Evolutionary conservation across 2,113 vertebrate species (phyloP).

Genomic region (Pardalotus punctatus): DNA sequence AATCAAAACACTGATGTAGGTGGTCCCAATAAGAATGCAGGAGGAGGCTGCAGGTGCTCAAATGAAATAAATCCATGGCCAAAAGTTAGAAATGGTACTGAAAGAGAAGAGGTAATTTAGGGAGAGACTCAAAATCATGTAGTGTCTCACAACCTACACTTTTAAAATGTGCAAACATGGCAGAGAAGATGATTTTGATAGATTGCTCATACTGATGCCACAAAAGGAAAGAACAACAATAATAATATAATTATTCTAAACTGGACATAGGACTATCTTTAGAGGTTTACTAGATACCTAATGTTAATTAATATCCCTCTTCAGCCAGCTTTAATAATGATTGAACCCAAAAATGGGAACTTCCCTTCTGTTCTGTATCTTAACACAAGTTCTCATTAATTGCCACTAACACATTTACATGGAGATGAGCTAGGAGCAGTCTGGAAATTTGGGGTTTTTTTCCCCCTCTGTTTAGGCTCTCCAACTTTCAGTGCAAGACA

Average conservation of each 20-base stretch:
- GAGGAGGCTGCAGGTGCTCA: neutral
- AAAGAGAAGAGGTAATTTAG: neutral
- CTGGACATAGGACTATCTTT: neutral
- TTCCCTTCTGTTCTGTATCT: neutral
- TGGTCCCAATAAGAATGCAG: neutral
- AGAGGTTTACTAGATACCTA: neutral
- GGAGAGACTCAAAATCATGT: neutral
- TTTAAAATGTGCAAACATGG: neutral
- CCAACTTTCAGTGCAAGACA: neutral
- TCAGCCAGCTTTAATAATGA: constrained; percentile 5
- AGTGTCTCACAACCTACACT: neutral
- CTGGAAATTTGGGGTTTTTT: neutral
- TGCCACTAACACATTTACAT: neutral
- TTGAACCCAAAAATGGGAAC: neutral
- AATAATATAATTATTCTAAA: neutral
- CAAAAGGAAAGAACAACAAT: neutral
- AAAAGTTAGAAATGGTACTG: neutral
- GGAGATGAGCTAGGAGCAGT: neutral
- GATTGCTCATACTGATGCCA: neutral
- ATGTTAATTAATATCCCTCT: neutral
- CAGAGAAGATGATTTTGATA: neutral
- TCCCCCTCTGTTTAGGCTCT: neutral
- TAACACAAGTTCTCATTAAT: neutral
- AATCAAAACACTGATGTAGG: neutral
- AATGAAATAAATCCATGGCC: neutral